A percentile compares a stretch with the other conserved stretches of the same genome.
phyloP scores from a whole-genome alignment of 2,888 invertebrate species.

The Polydrusus pterygomalis region DNA sequence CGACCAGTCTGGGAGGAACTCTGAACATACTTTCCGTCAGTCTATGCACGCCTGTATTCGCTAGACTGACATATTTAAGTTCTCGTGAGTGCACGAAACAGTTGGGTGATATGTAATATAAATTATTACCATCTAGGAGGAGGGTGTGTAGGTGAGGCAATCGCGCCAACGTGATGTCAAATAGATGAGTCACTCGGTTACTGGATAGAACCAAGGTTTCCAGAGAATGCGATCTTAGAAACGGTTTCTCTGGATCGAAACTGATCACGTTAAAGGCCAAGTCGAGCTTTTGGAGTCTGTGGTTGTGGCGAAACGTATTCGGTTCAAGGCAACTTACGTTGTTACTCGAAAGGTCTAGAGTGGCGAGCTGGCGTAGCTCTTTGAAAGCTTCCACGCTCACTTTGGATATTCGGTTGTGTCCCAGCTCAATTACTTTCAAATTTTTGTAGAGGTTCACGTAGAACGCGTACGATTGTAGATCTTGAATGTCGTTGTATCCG shows the following conservation, averaged over 20 bases:
- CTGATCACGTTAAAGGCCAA: conserved; percentile 66
- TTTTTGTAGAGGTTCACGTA: conserved; percentile 64
- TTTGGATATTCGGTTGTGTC: conserved; percentile 65
- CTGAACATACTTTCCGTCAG: conserved; percentile 67
- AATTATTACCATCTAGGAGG: conserved; percentile 66
- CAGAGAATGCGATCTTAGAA: conserved; percentile 66
- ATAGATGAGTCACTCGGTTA: conserved; percentile 67
- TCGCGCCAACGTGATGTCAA: conserved; percentile 67
- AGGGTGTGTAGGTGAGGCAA: conserved; percentile 67
- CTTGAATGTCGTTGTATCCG: conserved; percentile 66
- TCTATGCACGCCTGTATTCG: conserved; percentile 67
- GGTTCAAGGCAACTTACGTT: conserved; percentile 65
- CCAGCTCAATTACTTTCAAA: conserved; percentile 64
- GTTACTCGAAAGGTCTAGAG: conserved; percentile 68
- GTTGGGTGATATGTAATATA: conserved; percentile 64
- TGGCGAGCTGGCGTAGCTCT: conserved; percentile 63
- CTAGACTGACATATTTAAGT: conserved; percentile 67
- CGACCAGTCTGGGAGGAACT: conserved; percentile 65
- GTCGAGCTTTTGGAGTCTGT: conserved; percentile 65
- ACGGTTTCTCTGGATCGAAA: conserved; percentile 64
- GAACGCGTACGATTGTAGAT: conserved; percentile 64
- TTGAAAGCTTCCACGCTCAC: conserved; percentile 66
- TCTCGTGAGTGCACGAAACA: conserved; percentile 66
- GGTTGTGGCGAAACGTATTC: conserved; percentile 66
- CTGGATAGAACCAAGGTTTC: conserved; percentile 66